Conservation (phyloP, 2,888 invertebrate genomes). For the Leucophora obtusa region DNA sequence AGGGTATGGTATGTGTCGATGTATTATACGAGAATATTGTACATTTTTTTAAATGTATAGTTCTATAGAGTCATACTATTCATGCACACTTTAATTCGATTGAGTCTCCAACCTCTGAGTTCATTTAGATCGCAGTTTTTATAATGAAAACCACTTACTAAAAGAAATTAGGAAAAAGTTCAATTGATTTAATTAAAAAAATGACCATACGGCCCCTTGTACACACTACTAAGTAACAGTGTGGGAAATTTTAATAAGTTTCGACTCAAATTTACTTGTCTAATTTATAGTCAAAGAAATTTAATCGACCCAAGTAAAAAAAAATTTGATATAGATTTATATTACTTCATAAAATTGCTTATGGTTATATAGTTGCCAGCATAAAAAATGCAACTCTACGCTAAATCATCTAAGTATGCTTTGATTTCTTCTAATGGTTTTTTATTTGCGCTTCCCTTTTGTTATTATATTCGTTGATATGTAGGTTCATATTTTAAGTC, state of each 20-base stretch:
- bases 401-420: too few relatives aligned
- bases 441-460: too few relatives aligned
- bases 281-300: too few relatives aligned
- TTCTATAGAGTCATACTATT: constrained; percentile 54
- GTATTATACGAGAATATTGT: not conserved
- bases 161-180: constrained; percentile 67
- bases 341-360: too few relatives aligned
- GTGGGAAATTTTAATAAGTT: not conserved
- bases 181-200: constrained; percentile 77
- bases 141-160: constrained; percentile 53
- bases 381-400: too few relatives aligned
- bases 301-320: too few relatives aligned
- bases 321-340: too few relatives aligned
- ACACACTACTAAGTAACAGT: constrained; percentile 34
- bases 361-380: too few relatives aligned
- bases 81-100: constrained; percentile 60
- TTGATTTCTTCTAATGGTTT: too few relatives aligned
- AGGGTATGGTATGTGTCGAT: constrained; percentile 7
- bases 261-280: not conserved
- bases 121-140: constrained; percentile 59
- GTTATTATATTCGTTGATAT: too few relatives aligned
- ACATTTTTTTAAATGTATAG: too few relatives aligned
- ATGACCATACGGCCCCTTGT: constrained; percentile 64
- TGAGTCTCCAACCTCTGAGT: constrained; percentile 63
- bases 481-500: too few relatives aligned